phyloP scores from a whole-genome alignment of 2,113 vertebrate species.

The Isichthys henryi region DNA sequence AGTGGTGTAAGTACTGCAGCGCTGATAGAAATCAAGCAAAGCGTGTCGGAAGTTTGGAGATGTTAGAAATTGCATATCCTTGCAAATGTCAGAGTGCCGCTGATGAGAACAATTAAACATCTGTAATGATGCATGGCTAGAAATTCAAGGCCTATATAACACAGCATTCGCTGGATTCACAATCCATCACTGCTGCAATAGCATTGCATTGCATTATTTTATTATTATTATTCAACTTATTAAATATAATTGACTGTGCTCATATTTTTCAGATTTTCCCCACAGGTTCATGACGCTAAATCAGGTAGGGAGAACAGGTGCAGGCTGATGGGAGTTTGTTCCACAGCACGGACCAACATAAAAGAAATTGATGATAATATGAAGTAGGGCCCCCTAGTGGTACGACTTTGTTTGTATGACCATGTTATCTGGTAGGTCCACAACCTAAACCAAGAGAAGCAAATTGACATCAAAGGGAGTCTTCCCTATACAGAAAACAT shows the following conservation, averaged over 20 bases:
- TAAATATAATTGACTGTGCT: background rate
- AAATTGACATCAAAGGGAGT: background rate
- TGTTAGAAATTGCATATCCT: background rate
- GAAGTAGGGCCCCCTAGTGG: background rate
- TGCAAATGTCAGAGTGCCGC: background rate
- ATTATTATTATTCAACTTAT: background rate
- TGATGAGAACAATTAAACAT: background rate
- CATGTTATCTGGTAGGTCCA: background rate
- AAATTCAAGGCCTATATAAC: conserved; percentile 19
- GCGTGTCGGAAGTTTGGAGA: background rate
- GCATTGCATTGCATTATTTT: background rate
- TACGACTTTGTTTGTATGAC: background rate
- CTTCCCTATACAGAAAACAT: background rate
- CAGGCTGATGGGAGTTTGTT: background rate
- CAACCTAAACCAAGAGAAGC: background rate
- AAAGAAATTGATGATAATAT: background rate
- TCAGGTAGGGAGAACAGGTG: background rate
- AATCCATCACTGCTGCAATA: background rate
- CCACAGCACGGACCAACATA: background rate
- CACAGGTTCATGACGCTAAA: background rate
- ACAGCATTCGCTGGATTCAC: background rate
- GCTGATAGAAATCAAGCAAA: background rate
- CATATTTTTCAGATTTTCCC: background rate
- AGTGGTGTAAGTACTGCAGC: conserved; percentile 10
- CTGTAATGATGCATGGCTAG: conserved; percentile 24